A percentile compares a stretch with the other conserved stretches of the same genome.
Conservation (phyloP, 2,113 vertebrate species). For the Salminus brasiliensis region DNA sequence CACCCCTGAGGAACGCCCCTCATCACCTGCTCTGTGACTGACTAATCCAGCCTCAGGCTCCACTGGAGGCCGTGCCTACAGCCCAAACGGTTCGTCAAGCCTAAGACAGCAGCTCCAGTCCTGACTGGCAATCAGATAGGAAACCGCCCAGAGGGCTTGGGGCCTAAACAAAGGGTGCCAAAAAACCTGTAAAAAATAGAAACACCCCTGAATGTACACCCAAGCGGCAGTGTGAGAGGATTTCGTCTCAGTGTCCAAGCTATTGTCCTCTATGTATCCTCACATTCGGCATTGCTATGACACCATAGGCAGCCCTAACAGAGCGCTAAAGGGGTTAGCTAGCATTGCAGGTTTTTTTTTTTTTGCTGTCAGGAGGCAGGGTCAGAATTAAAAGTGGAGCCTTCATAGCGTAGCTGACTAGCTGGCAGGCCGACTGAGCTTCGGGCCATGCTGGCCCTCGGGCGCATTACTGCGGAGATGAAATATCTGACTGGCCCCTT, state of each 20-base stretch:
- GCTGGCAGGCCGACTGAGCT: constrained; percentile 65
- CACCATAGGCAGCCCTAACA: constrained; percentile 13
- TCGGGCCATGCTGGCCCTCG: constrained; percentile 77
- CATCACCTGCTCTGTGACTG: constrained; percentile 56
- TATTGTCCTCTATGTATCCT: neutral
- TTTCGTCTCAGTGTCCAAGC: constrained; percentile 2
- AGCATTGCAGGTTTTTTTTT: constrained; percentile 1
- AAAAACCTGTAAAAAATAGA: neutral
- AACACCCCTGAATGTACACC: constrained; percentile 5
- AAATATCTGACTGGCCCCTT: constrained; percentile 99
- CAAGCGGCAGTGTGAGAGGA: neutral
- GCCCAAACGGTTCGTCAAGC: constrained; percentile 49
- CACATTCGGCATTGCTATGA: neutral
- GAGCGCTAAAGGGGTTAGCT: constrained; percentile 15
- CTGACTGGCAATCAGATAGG: constrained; percentile 53
- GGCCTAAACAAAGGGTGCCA: constrained; percentile 47
- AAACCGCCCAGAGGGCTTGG: constrained; percentile 38
- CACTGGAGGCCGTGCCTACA: constrained; percentile 32
- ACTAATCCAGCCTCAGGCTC: constrained; percentile 51
- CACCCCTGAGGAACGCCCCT: constrained; percentile 55
- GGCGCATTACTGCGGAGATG: constrained; percentile 97
- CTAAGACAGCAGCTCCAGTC: constrained; percentile 42
- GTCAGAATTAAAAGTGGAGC: constrained; percentile 38
- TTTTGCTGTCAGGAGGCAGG: constrained; percentile 27
- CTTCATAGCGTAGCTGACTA: constrained; percentile 59